Base-by-base conservation (phyloP, 2,797 vertebrate species). In the Pagetopsis macropterus region DNA sequence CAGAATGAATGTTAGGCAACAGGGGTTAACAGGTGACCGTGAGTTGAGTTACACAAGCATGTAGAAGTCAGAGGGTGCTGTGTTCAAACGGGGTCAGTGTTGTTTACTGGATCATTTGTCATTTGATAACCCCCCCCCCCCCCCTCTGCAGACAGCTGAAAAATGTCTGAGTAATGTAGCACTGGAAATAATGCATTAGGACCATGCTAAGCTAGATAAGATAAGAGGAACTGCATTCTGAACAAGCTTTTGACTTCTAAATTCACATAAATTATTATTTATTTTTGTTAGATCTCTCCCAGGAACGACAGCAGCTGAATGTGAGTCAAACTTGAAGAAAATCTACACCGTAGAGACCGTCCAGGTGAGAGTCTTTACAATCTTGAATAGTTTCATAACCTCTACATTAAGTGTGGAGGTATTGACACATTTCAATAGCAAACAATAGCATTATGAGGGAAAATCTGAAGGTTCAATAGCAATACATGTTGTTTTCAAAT, bases 281-380 rank as follows among this genome's bases (percentile, higher is more conserved):
- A n/a, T 54, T 48, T 69, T 33, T 72, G 23, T 40, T 60, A 99
- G 98, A 88, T 99, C 97, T 7, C 94, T 97, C 67, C 98, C 97
- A 49, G 98, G 97, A 71, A 95, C 96, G 7, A 99, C 98, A 23
- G 98, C 96, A 0, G 97, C 97, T 14, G 96, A 99, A 91, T 99
- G 96, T 62, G 98, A 98, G 58, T 98, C 96, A 4, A 98, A 98
- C 74, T 85, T 98, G 90, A 99, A 96, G 93, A 99, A 97, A 87
- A 98, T 99, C 89, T 98, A 99, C 82, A 97, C 96, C 0, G 97
- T 98, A 12, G 96, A 96, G 21, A 98, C 96, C 1, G 95, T 99
- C 23, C 97, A 99, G 96, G 98, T 98, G 76, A 92, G 88, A 84
- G 21, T n/a, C 52, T 56, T 58, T 12, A 58, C 16, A 23, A 19